A percentile compares a stretch with the other conserved stretches of the same genome.
phyloP scores from a whole-genome alignment of 1,140 invertebrate genomes.

The Cydia pomonella region DNA sequence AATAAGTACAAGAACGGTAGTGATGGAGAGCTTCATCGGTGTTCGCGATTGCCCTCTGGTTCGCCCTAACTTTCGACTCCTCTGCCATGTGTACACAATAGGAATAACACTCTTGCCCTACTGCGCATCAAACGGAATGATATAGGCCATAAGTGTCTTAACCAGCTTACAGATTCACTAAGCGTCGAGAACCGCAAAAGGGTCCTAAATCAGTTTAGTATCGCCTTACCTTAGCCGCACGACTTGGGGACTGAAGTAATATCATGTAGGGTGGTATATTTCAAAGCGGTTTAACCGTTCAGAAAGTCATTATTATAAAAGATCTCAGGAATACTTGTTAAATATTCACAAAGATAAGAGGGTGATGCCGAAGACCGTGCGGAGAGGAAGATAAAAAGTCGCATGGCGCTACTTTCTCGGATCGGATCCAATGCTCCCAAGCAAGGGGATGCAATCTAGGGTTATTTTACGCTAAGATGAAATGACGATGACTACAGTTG shows the following conservation, averaged over 20 bases:
- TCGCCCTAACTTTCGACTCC: neutral
- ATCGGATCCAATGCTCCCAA: too few relatives aligned
- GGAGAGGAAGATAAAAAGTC: too few relatives aligned
- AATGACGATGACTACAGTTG: too few relatives aligned
- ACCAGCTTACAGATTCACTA: constrained; percentile 60
- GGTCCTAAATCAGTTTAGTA: constrained; percentile 55
- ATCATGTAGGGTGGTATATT: constrained; percentile 3
- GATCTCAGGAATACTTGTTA: neutral
- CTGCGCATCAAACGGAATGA: constrained; percentile 68
- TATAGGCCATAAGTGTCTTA: constrained; percentile 62
- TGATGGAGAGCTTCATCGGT: too few relatives aligned
- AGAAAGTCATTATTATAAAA: neutral
- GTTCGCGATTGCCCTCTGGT: too few relatives aligned
- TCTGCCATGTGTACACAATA: neutral
- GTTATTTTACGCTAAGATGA: too few relatives aligned
- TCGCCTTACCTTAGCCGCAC: constrained; percentile 38
- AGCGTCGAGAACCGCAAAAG: constrained; percentile 57
- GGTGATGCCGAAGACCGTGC: too few relatives aligned
- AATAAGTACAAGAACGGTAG: too few relatives aligned
- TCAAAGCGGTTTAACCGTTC: neutral
- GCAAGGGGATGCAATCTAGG: too few relatives aligned
- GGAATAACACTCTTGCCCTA: constrained; percentile 46
- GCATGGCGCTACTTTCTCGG: neutral
- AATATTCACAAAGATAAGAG: neutral
- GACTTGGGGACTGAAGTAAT: neutral